A percentile compares a stretch with the other conserved stretches of the same genome.
Conservation (phyloP, 1,140 invertebrate species). For the Phocides pigmalion region DNA sequence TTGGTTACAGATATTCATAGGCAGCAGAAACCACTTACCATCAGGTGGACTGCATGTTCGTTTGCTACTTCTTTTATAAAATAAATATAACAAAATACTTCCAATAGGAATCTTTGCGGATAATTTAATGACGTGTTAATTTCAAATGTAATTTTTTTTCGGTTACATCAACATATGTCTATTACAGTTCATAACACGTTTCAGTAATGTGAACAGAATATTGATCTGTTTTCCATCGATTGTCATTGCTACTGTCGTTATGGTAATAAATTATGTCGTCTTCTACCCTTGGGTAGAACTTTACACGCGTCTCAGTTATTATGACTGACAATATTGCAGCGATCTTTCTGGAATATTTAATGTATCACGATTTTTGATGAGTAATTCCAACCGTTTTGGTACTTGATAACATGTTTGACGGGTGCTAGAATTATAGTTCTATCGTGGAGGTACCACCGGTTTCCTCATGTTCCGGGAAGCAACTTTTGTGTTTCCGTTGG, state of each 20-base stretch:
- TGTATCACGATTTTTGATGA: background rate
- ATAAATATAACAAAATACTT: no score
- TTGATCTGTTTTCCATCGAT: constrained; percentile 5
- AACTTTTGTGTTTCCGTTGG: no score
- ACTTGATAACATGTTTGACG: no score
- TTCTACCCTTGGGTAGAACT: background rate
- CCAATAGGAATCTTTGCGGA: no score
- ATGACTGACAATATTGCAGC: background rate
- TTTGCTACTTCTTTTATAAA: no score
- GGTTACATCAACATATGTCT: background rate
- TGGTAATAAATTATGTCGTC: constrained; percentile 2
- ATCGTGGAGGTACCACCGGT: no score
- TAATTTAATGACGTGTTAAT: no score
- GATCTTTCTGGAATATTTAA: background rate
- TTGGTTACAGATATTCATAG: no score
- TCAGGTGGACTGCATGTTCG: no score
- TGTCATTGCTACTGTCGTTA: constrained; percentile 6
- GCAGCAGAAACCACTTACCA: no score
- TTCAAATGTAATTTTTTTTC: background rate
- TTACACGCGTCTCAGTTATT: background rate
- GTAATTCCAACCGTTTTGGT: background rate
- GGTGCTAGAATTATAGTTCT: no score
- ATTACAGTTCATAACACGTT: background rate
- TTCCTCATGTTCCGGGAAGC: no score
- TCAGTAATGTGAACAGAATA: background rate